Conservation (phyloP, 2,888 invertebrate species). For the Eilema caniola region DNA sequence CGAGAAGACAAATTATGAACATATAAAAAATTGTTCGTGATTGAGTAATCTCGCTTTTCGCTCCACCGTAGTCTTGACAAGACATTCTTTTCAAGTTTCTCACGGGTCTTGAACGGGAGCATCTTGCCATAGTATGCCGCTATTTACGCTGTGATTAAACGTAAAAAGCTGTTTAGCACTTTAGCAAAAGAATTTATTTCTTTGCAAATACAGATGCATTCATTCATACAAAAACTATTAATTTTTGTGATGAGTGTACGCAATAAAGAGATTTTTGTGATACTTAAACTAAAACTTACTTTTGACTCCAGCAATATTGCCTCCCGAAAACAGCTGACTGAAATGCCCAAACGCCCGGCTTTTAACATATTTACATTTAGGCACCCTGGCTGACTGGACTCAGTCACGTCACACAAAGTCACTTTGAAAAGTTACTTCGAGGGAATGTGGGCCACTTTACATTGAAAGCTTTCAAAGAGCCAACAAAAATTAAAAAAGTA, state of each 20-base stretch:
- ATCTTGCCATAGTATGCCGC: constrained; percentile 36
- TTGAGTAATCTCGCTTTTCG: constrained; percentile 71
- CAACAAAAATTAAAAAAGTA: neutral
- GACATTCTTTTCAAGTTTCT: constrained; percentile 57
- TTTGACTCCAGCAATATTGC: neutral
- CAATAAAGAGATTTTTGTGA: too few species aligned
- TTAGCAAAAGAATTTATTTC: constrained; percentile 27
- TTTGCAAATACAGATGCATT: constrained; percentile 19
- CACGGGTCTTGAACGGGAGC: constrained; percentile 50
- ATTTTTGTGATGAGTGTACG: neutral
- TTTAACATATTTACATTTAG: too few species aligned
- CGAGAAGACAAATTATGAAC: constrained; percentile 37
- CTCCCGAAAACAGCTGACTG: neutral
- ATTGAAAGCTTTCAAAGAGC: too few species aligned
- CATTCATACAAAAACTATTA: constrained; percentile 2
- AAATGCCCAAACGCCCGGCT: too few species aligned
- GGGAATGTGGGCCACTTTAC: too few species aligned
- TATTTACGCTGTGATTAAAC: constrained; percentile 32
- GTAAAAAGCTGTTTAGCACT: constrained; percentile 5
- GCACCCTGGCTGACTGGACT: too few species aligned
- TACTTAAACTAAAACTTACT: too few species aligned
- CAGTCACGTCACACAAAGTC: too few species aligned
- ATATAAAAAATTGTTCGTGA: constrained; percentile 46
- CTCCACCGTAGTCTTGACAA: constrained; percentile 60
- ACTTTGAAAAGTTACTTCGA: too few species aligned